Percentiles rank a stretch among this genome's conserved stretches.
These are phyloP conservation scores for Albula glossodonta DNA, from an alignment of 2,113 vertebrate species.

Conservation along the genomic window DNA sequence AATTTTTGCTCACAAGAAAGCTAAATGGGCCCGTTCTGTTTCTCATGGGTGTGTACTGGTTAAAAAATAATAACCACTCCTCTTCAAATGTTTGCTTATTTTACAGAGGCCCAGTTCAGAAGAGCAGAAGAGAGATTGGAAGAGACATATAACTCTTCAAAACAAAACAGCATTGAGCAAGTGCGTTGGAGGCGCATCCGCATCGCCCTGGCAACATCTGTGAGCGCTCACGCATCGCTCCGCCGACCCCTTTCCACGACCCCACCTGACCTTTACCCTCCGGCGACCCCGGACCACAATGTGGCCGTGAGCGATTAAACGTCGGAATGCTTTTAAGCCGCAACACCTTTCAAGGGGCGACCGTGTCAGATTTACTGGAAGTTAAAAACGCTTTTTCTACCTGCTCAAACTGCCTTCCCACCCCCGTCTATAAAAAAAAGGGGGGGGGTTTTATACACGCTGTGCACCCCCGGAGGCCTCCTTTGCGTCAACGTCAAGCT, in stretches of 20 bases:
- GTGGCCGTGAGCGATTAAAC: neutral
- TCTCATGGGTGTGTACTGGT: neutral
- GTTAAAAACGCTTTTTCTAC: neutral
- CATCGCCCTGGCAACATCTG: constrained; percentile 3
- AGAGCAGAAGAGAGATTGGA: neutral
- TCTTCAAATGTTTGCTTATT: neutral
- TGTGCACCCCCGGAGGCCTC: neutral
- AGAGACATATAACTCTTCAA: neutral
- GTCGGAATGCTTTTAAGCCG: neutral
- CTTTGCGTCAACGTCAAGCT: neutral
- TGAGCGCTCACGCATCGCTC: neutral
- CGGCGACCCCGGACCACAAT: neutral
- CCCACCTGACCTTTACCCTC: neutral
- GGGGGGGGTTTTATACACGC: neutral
- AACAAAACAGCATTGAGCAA: neutral
- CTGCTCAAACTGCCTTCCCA: neutral
- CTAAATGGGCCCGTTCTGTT: neutral
- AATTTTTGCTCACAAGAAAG: neutral
- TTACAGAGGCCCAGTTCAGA: neutral
- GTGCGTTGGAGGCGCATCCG: neutral
- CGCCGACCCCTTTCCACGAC: neutral
- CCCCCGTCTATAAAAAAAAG: neutral
- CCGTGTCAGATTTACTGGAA: neutral
- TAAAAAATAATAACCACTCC: constrained; percentile 1
- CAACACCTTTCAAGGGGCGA: neutral